Conservation (phyloP, 53 echinoderm and acorn worm genomes). For the Hippasteria phrygiana region DNA sequence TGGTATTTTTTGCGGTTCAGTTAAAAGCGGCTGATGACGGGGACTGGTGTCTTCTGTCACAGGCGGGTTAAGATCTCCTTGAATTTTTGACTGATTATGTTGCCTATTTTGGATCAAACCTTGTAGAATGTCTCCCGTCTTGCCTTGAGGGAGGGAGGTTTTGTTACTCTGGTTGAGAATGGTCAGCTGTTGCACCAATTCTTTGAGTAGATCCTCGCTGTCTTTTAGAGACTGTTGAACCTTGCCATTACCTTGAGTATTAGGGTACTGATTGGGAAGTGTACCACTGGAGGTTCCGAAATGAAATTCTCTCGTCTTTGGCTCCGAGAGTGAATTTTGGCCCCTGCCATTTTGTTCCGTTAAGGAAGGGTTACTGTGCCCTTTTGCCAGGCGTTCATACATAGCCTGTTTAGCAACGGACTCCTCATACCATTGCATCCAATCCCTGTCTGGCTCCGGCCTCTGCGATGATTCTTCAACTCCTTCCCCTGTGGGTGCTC, state of each 20-base stretch:
- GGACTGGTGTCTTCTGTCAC: neutral
- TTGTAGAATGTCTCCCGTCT: conserved; percentile 25
- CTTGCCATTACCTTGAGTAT: neutral
- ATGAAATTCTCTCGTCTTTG: neutral
- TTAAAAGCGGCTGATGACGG: neutral
- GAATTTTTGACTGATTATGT: neutral
- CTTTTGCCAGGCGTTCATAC: neutral
- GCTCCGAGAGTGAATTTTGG: neutral
- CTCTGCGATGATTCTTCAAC: neutral
- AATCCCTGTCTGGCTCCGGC: conserved; percentile 24
- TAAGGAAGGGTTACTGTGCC: neutral
- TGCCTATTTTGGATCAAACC: conserved; percentile 21
- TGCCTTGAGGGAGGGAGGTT: neutral
- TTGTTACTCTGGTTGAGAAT: conserved; percentile 44
- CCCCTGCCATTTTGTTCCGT: neutral
- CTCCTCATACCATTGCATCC: conserved; percentile 36
- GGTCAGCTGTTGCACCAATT: conserved; percentile 48
- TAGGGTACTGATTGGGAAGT: neutral
- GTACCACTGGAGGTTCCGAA: neutral
- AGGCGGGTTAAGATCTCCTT: neutral
- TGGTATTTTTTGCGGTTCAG: neutral
- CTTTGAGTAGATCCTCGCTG: conserved; percentile 35
- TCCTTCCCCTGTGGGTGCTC: neutral
- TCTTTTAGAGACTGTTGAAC: conserved; percentile 9
- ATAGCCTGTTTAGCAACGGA: neutral